Evolutionary conservation across 2,888 invertebrate species (phyloP).

Genomic region (Prenolepis imparis): DNA sequence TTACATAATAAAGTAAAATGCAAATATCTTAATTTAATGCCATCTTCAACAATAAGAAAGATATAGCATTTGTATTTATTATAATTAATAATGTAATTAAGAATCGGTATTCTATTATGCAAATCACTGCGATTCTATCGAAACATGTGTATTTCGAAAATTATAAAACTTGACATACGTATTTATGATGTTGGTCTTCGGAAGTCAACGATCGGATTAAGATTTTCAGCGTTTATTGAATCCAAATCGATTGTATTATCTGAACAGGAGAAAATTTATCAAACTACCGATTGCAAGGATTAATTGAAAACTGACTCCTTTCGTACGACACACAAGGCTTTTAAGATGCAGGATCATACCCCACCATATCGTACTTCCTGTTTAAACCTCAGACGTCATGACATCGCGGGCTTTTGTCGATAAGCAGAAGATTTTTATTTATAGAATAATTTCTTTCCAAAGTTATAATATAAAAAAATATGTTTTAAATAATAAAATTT

Average conservation of each 20-base stretch:
- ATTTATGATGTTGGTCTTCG: background rate
- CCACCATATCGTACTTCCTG: slow-evolving; percentile 42
- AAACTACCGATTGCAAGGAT: slow-evolving; percentile 13
- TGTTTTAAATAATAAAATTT: background rate
- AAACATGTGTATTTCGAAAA: background rate
- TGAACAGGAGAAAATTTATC: background rate
- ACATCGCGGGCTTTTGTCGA: background rate
- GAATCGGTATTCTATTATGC: background rate
- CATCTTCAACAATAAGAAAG: background rate
- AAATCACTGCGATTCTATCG: background rate
- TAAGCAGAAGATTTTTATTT: background rate
- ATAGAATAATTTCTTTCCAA: background rate
- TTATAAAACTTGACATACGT: background rate
- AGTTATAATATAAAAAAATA: background rate
- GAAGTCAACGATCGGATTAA: background rate
- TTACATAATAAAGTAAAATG: background rate
- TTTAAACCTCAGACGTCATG: background rate
- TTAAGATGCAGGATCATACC: slow-evolving; percentile 22
- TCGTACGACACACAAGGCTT: background rate
- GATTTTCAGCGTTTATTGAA: background rate
- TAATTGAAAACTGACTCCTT: slow-evolving; percentile 27
- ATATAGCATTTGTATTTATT: background rate
- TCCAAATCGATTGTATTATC: background rate
- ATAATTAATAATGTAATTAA: background rate
- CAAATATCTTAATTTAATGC: background rate